Conservation (phyloP, 2,888 invertebrate species). For the Acrobasis suavella region DNA sequence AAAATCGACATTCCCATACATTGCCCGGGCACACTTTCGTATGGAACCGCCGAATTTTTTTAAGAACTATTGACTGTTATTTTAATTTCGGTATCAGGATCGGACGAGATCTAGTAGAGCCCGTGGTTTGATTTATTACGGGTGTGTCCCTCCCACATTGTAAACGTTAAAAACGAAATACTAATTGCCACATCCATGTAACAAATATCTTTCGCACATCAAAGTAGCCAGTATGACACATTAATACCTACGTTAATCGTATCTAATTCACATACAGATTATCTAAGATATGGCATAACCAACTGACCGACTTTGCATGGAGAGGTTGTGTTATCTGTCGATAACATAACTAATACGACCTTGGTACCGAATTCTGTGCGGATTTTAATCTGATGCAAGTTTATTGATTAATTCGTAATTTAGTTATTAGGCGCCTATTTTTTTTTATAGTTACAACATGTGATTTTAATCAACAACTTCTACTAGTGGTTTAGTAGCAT, state of each 20-base stretch:
- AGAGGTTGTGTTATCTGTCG: conserved; percentile 19
- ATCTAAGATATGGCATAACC: conserved; percentile 39
- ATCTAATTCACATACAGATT: conserved; percentile 51
- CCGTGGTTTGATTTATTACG: no score
- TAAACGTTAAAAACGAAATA: background rate
- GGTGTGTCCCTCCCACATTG: no score
- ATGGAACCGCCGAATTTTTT: no score
- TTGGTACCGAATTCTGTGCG: conserved; percentile 1
- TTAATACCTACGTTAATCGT: conserved; percentile 48
- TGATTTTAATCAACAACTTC: no score
- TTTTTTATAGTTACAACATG: background rate
- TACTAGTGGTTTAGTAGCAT: background rate
- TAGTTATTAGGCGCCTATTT: background rate
- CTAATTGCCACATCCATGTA: conserved; percentile 29
- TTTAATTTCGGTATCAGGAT: no score
- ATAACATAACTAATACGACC: conserved; percentile 9
- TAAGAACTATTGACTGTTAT: no score
- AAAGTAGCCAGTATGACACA: conserved; percentile 41
- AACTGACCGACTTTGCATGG: conserved; percentile 22
- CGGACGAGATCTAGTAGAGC: no score
- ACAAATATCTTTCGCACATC: conserved; percentile 31
- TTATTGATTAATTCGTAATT: background rate
- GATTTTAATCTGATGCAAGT: conserved; percentile 22
- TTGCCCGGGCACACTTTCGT: no score
- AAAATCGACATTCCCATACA: no score